Evolutionary conservation across 2,888 invertebrate genomes (phyloP).

Genomic region (Drosophila antonietae): DNA sequence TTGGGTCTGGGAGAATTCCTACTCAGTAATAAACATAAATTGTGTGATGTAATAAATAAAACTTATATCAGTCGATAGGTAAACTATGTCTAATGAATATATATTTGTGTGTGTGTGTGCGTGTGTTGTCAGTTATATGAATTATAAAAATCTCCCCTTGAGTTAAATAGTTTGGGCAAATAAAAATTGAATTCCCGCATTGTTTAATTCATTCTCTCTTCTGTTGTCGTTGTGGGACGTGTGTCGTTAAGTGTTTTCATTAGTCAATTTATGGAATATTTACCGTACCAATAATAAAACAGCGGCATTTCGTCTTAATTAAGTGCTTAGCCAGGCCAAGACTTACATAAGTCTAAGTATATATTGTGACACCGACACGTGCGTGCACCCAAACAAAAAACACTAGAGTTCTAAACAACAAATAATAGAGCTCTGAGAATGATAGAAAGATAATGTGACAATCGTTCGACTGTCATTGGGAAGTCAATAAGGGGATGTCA

Average conservation of each 20-base stretch:
- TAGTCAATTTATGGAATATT: slow-evolving; percentile 74
- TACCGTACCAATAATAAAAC: slow-evolving; percentile 74
- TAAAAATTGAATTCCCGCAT: slow-evolving; percentile 74
- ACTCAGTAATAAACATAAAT: neutral
- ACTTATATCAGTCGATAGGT: slow-evolving; percentile 10
- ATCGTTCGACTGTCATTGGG: slow-evolving; percentile 61
- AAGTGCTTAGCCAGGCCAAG: slow-evolving; percentile 59
- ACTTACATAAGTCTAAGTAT: slow-evolving; percentile 15
- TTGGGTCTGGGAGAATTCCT: neutral
- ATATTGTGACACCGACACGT: slow-evolving; percentile 44
- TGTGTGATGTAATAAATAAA: slow-evolving; percentile 5
- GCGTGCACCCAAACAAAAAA: slow-evolving; percentile 30
- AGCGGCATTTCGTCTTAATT: slow-evolving; percentile 79
- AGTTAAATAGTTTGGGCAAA: slow-evolving; percentile 53
- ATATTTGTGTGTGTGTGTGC: neutral
- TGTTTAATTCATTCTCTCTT: slow-evolving; percentile 49
- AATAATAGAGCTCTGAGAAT: slow-evolving; percentile 30
- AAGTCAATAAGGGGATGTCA: slow-evolving; percentile 64
- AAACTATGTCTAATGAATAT: slow-evolving; percentile 1
- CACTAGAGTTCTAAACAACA: slow-evolving; percentile 24
- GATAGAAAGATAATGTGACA: slow-evolving; percentile 72
- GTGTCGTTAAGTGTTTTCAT: slow-evolving; percentile 76
- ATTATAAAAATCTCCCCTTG: slow-evolving; percentile 44
- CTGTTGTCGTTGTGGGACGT: slow-evolving; percentile 53
- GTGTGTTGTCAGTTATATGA: slow-evolving; percentile 3